These are phyloP conservation scores for Loris lydekkerianus DNA, from an alignment of 2,797 vertebrate species.

Conservation along the genomic window DNA sequence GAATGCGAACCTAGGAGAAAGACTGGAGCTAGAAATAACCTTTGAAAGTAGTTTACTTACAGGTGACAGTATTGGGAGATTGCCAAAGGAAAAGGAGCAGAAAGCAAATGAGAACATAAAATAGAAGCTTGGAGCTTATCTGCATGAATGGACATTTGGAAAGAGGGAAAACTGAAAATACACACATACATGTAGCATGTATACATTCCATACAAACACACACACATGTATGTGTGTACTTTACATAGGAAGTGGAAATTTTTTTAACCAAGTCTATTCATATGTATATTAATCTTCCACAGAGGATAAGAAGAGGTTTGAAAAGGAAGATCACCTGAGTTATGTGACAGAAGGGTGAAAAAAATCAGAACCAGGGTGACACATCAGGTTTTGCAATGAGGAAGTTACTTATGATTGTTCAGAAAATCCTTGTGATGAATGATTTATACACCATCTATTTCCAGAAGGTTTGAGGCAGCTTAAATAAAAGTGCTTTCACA, in stretches of 20 bases:
- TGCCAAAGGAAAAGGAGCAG: neutral
- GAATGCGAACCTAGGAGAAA: slow-evolving; percentile 16
- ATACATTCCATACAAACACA: neutral
- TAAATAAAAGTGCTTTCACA: slow-evolving; percentile 63
- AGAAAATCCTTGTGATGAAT: slow-evolving; percentile 59
- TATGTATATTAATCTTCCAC: neutral
- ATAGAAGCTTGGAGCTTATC: neutral
- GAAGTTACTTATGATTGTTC: neutral
- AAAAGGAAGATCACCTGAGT: neutral
- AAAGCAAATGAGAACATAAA: neutral
- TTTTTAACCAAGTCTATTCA: neutral
- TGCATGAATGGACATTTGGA: neutral
- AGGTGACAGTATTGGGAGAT: neutral
- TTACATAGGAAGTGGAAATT: neutral
- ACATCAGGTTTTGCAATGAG: neutral
- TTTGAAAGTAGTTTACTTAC: neutral
- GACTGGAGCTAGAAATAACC: slow-evolving; percentile 24
- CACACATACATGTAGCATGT: neutral
- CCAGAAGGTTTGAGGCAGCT: slow-evolving; percentile 15
- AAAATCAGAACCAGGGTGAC: neutral
- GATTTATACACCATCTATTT: slow-evolving; percentile 65
- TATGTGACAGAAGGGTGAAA: neutral
- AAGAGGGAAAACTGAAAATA: neutral
- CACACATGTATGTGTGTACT: neutral
- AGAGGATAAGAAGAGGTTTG: neutral